Percentiles rank a stretch among this genome's conserved stretches.
Evolutionary conservation across 1,140 invertebrate genomes (phyloP).

Genomic region (Myzus persicae): DNA sequence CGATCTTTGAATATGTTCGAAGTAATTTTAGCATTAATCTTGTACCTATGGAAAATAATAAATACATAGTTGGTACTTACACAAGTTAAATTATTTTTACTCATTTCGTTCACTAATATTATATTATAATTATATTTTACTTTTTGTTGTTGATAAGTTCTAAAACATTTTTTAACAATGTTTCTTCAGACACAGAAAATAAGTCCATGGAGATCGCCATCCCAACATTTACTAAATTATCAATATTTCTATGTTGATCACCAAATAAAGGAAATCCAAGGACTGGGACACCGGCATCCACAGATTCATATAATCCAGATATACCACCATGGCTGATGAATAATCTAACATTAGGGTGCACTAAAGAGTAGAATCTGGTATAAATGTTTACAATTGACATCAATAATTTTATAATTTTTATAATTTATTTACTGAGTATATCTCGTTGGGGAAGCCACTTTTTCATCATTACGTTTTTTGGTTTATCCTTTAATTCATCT

Average conservation of each 20-base stretch:
- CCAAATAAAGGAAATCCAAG: slow-evolving; percentile 73
- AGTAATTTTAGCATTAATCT: slow-evolving; percentile 48
- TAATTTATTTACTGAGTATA: slow-evolving; percentile 59
- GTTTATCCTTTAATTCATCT: slow-evolving; percentile 61
- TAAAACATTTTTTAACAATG: background rate
- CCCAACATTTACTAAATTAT: slow-evolving; percentile 62
- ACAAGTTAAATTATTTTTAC: background rate
- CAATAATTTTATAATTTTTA: background rate
- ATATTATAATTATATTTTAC: slow-evolving; percentile 58
- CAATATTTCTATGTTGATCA: slow-evolving; percentile 69
- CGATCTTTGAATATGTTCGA: slow-evolving; percentile 58
- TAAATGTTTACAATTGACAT: background rate
- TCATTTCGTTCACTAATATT: background rate
- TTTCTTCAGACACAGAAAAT: slow-evolving; percentile 63
- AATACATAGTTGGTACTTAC: background rate
- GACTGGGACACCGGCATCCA: slow-evolving; percentile 75
- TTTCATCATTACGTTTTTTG: slow-evolving; percentile 46
- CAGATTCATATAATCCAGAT: slow-evolving; percentile 74
- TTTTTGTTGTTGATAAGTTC: slow-evolving; percentile 42
- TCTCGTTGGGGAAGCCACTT: slow-evolving; percentile 59
- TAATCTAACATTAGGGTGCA: slow-evolving; percentile 72
- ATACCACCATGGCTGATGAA: slow-evolving; percentile 78
- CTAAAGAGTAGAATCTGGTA: slow-evolving; percentile 63
- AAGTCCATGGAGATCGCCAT: slow-evolving; percentile 63
- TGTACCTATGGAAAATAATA: slow-evolving; percentile 49